These are phyloP conservation scores for Coelogynopora nodosa DNA, from an alignment of 2,888 invertebrate species.

Conservation along the genomic window DNA sequence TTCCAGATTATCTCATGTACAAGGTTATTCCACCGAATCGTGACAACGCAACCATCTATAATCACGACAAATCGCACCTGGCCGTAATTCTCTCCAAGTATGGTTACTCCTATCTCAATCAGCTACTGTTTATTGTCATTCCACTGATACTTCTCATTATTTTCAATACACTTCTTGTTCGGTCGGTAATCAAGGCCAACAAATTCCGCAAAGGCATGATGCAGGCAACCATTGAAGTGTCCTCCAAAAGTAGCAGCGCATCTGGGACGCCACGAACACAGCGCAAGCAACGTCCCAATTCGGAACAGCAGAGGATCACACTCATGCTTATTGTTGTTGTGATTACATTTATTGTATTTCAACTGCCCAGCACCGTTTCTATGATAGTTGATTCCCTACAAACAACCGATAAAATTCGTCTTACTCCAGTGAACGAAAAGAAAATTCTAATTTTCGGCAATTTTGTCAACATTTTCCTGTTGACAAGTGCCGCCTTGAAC, in stretches of 20 bases:
- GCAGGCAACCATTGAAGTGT: slow-evolving; percentile 53
- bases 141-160: slow-evolving; percentile 70
- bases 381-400: slow-evolving; percentile 37
- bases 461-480: slow-evolving; percentile 70
- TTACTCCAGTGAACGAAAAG: slow-evolving; percentile 48
- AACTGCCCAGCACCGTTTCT: slow-evolving; percentile 69
- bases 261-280: slow-evolving; percentile 45
- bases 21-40: slow-evolving; percentile 46
- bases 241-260: slow-evolving; percentile 64
- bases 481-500: slow-evolving; percentile 73
- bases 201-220: slow-evolving; percentile 51
- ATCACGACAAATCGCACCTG: slow-evolving; percentile 32
- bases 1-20: slow-evolving; percentile 68
- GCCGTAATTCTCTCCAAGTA: not conserved
- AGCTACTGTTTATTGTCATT: slow-evolving; percentile 64
- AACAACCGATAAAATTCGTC: slow-evolving; percentile 46
- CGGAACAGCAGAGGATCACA: slow-evolving; percentile 67
- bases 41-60: not conserved
- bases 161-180: slow-evolving; percentile 72
- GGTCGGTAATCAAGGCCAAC: slow-evolving; percentile 63
- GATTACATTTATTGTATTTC: slow-evolving; percentile 72
- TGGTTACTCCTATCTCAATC: slow-evolving; percentile 3
- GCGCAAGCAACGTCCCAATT: slow-evolving; percentile 50
- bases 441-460: slow-evolving; percentile 66
- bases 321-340: slow-evolving; percentile 74